Evolutionary conservation across 1,140 invertebrate genomes (phyloP).

Genomic region (Neotoxoptera formosana): DNA sequence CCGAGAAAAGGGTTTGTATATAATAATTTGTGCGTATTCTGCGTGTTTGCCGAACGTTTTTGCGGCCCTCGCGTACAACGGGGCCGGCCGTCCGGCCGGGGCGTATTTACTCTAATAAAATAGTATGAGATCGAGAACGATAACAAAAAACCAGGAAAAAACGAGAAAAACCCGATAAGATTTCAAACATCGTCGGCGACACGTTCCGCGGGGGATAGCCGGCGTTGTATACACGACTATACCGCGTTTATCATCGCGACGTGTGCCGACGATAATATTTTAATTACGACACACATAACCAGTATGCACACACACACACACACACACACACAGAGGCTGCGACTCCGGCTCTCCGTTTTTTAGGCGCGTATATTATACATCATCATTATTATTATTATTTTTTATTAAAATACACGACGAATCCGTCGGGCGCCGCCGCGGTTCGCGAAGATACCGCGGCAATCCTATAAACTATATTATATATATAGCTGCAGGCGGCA

Average conservation of each 20-base stretch:
- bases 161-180: not conserved
- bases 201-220: not conserved
- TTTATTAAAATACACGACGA: not conserved
- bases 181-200: not conserved
- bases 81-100: too few relatives aligned
- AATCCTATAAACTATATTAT: not conserved
- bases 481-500: not conserved
- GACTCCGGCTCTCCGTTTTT: not conserved
- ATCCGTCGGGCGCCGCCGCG: not conserved
- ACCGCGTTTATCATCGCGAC: not conserved
- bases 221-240: not conserved
- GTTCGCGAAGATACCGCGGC: not conserved
- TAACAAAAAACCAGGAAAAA: not conserved
- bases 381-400: not conserved
- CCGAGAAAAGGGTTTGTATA: conserved; percentile 36
- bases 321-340: not conserved
- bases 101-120: conserved; percentile 28
- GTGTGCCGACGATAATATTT: not conserved
- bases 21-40: not conserved
- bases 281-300: not conserved
- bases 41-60: conserved; percentile 27
- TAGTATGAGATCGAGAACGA: not conserved
- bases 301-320: too few relatives aligned
- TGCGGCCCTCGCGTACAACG: too few relatives aligned
- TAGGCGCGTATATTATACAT: not conserved